phyloP scores from a whole-genome alignment of 2,797 vertebrate genomes.

The Zalophus californianus region DNA sequence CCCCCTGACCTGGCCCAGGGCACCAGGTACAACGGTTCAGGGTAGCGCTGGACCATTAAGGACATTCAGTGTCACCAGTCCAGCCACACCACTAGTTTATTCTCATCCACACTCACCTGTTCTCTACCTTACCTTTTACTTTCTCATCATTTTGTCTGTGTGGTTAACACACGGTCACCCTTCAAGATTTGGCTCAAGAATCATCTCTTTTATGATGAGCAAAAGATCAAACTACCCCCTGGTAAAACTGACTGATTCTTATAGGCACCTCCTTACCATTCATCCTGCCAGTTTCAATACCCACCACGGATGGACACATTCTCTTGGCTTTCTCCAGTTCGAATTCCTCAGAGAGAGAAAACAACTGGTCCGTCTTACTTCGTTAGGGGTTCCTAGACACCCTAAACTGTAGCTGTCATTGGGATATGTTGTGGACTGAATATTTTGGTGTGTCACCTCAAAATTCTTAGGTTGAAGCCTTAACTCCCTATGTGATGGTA shows the following conservation, averaged over 20 bases:
- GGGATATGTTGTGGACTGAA: background rate
- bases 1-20: background rate
- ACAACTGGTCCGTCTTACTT: background rate
- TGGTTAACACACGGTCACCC: background rate
- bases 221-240: background rate
- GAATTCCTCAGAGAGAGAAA: background rate
- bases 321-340: background rate
- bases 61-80: no score
- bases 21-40: background rate
- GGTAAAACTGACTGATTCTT: background rate
- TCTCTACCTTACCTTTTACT: background rate
- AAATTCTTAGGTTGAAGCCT: background rate
- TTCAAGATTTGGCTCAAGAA: background rate
- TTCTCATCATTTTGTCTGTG: background rate
- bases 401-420: background rate
- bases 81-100: background rate
- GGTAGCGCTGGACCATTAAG: background rate
- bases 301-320: background rate
- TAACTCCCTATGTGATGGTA: background rate
- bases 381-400: background rate
- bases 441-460: background rate
- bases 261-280: background rate
- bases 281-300: background rate
- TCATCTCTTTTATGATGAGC: background rate
- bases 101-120: background rate